Conservation (phyloP, 2,888 invertebrate species). For the Drosophila maculinotata region DNA sequence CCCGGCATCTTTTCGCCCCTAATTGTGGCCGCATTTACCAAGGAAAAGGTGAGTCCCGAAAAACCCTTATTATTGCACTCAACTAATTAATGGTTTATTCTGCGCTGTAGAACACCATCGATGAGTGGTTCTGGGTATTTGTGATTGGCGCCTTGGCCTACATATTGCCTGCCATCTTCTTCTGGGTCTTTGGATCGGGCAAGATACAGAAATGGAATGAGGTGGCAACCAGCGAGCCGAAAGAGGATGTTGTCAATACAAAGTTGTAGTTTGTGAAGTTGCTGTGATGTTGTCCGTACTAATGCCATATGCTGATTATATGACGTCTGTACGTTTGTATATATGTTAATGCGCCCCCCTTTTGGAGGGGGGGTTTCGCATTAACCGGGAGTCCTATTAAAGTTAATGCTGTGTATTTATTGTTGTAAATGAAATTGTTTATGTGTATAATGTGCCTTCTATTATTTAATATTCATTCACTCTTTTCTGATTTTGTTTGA, state of each 20-base stretch:
- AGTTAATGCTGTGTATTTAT: conserved; percentile 72
- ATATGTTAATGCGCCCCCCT: conserved; percentile 19
- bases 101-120: conserved; percentile 89
- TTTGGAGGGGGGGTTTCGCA: not conserved
- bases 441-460: not conserved
- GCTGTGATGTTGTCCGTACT: conserved; percentile 74
- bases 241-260: conserved; percentile 80
- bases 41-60: conserved; percentile 63
- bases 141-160: conserved; percentile 90
- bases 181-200: conserved; percentile 90
- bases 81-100: not conserved
- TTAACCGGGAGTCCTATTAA: conserved; percentile 69
- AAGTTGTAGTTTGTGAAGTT: conserved; percentile 72
- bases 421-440: conserved; percentile 35
- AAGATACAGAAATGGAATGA: conserved; percentile 90
- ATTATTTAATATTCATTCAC: conserved; percentile 10
- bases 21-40: conserved; percentile 87
- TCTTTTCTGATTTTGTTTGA: conserved; percentile 8
- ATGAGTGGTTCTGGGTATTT: conserved; percentile 91
- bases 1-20: conserved; percentile 90
- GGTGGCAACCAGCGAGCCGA: conserved; percentile 79
- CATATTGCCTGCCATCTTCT: conserved; percentile 89
- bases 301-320: conserved; percentile 59
- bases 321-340: conserved; percentile 27
- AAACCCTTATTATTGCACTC: too few species aligned